Percentiles rank a stretch among this genome's conserved stretches.
Conservation (phyloP, 1,140 invertebrate genomes). For the Lepidurus arcticus region DNA sequence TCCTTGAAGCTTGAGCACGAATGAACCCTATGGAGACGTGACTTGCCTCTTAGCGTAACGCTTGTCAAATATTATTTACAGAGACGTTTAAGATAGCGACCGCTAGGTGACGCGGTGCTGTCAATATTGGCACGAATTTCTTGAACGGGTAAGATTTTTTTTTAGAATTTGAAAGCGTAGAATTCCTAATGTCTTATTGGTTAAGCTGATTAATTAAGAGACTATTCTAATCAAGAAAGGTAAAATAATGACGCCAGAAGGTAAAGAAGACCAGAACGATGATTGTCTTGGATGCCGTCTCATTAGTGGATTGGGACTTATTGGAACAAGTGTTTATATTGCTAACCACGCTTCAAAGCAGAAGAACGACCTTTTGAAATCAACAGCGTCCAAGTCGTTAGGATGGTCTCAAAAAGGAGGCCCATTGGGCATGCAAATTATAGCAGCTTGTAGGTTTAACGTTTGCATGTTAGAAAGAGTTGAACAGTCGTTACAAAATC, state of each 20-base stretch:
- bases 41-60: no score
- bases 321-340: slow-evolving; percentile 46
- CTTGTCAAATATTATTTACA: no score
- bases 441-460: slow-evolving; percentile 38
- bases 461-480: slow-evolving; percentile 39
- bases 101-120: no score
- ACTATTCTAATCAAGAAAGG: no score
- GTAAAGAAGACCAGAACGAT: not conserved
- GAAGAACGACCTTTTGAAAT: slow-evolving; percentile 34
- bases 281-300: slow-evolving; percentile 45
- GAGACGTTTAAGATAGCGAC: no score
- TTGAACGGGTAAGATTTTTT: no score
- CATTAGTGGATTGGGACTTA: slow-evolving; percentile 44
- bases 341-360: slow-evolving; percentile 43
- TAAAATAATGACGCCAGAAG: not conserved
- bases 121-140: no score
- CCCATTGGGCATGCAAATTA: slow-evolving; percentile 33
- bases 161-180: no score
- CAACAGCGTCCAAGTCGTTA: not conserved
- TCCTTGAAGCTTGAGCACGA: no score
- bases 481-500: slow-evolving; percentile 36
- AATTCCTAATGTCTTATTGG: no score
- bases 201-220: no score
- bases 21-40: no score
- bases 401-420: not conserved